Evolutionary conservation across 2,113 vertebrate genomes (phyloP).

Genomic region (Arenaria interpres): DNA sequence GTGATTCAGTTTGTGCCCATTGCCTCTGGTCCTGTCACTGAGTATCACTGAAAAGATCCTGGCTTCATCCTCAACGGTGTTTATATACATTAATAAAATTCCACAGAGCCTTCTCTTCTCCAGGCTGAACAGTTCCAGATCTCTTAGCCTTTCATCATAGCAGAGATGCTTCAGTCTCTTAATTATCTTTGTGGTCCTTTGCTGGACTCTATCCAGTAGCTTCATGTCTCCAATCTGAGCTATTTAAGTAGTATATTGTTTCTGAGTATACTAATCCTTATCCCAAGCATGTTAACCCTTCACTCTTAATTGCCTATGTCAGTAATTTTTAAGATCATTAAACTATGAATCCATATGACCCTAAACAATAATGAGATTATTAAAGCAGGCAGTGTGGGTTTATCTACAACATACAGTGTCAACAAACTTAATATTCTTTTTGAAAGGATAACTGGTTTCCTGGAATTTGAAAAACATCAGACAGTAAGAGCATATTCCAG

Average conservation of each 20-base stretch:
- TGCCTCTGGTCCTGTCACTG: not conserved
- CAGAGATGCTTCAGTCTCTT: not conserved
- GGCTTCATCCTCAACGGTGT: not conserved
- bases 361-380: not conserved
- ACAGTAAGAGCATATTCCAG: not conserved
- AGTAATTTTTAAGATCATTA: not conserved
- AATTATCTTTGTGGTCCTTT: not conserved
- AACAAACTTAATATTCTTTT: not conserved
- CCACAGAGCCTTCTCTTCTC: not conserved
- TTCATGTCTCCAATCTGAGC: not conserved
- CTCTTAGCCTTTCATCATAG: not conserved
- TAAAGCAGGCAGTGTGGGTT: not conserved
- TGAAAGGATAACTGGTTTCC: not conserved
- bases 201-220: not conserved
- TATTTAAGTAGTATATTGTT: not conserved
- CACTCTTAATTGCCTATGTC: not conserved
- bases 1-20: not conserved
- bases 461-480: not conserved
- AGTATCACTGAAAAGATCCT: not conserved
- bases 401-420: not conserved
- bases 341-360: not conserved
- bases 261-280: accelerated
- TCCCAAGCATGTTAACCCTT: not conserved
- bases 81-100: not conserved
- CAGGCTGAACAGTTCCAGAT: not conserved